These are phyloP conservation scores for Flabesymbios commensalis DNA, from an alignment of 2,888 invertebrate species.

Conservation along the genomic window DNA sequence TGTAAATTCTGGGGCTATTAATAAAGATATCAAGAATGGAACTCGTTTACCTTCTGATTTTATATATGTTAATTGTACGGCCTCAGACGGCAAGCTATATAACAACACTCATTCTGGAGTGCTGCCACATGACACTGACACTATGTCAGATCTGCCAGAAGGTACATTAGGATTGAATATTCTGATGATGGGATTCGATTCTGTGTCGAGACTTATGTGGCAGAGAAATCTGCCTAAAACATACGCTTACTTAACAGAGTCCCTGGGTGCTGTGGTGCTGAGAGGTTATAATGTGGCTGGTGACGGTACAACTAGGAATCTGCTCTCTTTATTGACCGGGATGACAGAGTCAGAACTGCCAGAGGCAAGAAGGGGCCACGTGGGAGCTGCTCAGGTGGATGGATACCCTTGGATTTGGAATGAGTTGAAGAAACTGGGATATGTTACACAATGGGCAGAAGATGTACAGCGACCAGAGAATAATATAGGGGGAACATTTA, in stretches of 20 bases:
- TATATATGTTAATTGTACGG: conserved; percentile 34
- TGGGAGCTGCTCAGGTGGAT: conserved; percentile 71
- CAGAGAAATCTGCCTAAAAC: conserved; percentile 51
- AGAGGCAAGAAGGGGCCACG: conserved; percentile 28
- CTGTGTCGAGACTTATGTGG: conserved; percentile 73
- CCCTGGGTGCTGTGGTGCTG: conserved; percentile 43
- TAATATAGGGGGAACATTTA: conserved; percentile 83
- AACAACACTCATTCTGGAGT: conserved; percentile 70
- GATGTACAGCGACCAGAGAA: conserved; percentile 82
- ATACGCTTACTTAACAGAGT: conserved; percentile 46
- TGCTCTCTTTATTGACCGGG: conserved; percentile 40
- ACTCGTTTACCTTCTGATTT: conserved; percentile 22
- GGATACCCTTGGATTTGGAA: conserved; percentile 86
- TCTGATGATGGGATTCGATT: conserved; percentile 85
- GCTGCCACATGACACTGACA: conserved; percentile 18
- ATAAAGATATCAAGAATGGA: conserved; percentile 13
- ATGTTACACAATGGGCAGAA: conserved; percentile 79
- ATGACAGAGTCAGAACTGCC: conserved; percentile 34
- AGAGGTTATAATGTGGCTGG: conserved; percentile 42
- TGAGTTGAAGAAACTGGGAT: conserved; percentile 67
- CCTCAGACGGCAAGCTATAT: conserved; percentile 64
- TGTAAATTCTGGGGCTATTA: conserved; percentile 1
- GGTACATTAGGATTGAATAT: conserved; percentile 25
- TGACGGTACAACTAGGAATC: conserved; percentile 37
- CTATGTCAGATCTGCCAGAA: too few relatives aligned